Evolutionary conservation across 2,888 invertebrate genomes (phyloP), one percentile per base, ranked within the genome.

Genomic region (Germaria angustata): DNA sequence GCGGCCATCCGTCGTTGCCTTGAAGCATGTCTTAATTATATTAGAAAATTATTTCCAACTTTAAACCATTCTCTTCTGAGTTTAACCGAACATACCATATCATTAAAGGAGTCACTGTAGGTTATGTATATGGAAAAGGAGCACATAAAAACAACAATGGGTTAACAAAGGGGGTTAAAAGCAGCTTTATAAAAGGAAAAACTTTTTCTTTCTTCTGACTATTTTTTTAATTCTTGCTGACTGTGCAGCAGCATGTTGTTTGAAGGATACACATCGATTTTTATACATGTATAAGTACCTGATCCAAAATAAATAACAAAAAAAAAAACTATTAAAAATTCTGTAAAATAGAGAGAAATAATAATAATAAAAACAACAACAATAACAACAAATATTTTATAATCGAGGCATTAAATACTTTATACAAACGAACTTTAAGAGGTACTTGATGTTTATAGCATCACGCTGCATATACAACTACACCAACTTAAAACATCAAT

Each of bases 211-310:
- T 63, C 72, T 73, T 73, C 41, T 73, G 49, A 44, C 39, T 34
- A 68, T 57, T 65, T 78, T 69, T 65, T 69, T n/a, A n/a, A n/a
- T n/a, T 68, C 34, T 76, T 77, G 34, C 59, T 59, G 49, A 51
- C 59, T 68, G 41, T 78, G 55, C 57, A 59, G 36, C 73, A 63
- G 55, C 61, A 78, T 55, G 44, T 53, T 68, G 55, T 61, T 78
- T 78, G 73, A 81, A 78, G 77, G 81, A 81, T 78, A 78, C 59
- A 78, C 73, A 78, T 81, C 57, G 78, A 78, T 81, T 78, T 75
- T 75, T 63, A 65, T 61, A 61, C 20, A 61, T 36, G 53, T 24
- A 69, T 46, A 53, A 81, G 69, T 75, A 81, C 46, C 44, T 66
- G 81, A 66, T 66, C 59, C 65, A 72, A 72, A 28, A 69, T 59